Conservation (phyloP, 2,797 vertebrate species). For the Urosaurus nigricauda region DNA sequence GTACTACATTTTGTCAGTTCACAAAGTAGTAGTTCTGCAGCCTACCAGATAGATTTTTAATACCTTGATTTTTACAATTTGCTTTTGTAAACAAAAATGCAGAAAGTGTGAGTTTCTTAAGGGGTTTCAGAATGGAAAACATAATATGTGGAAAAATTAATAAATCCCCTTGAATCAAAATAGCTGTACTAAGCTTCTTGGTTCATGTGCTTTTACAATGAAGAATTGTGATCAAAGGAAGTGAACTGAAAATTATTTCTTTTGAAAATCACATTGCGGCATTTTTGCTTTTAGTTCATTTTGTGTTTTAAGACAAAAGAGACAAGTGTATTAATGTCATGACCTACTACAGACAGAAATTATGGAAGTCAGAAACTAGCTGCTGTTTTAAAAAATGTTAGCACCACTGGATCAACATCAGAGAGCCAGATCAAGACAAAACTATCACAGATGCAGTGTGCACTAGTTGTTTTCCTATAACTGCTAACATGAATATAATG, state of each 20-base stretch:
- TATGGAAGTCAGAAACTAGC: constrained; percentile 32
- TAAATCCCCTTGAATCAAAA: not conserved
- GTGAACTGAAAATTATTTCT: not conserved
- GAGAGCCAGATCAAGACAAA: constrained; percentile 32
- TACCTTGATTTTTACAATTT: not conserved
- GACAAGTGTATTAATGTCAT: constrained; percentile 22
- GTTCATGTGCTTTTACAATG: constrained; percentile 32
- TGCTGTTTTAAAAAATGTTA: constrained; percentile 23
- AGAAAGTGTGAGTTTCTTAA: not conserved
- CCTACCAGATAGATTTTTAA: not conserved
- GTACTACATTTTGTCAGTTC: constrained; percentile 71
- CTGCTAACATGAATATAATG: not conserved
- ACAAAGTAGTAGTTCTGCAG: constrained; percentile 68
- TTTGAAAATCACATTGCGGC: constrained; percentile 4
- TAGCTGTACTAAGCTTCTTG: constrained; percentile 30
- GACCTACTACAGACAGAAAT: constrained; percentile 27
- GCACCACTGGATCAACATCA: not conserved
- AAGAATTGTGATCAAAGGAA: not conserved
- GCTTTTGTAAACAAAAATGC: constrained; percentile 1
- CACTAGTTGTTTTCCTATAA: not conserved
- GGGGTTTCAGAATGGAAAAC: not conserved
- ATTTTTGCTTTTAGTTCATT: not conserved
- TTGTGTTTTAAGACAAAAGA: constrained; percentile 27
- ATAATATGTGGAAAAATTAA: not conserved
- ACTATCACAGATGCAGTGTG: not conserved